Percentiles rank a stretch among this genome's conserved stretches.
Evolutionary conservation across 2,888 invertebrate species (phyloP).

Genomic region (Myathropa florea): DNA sequence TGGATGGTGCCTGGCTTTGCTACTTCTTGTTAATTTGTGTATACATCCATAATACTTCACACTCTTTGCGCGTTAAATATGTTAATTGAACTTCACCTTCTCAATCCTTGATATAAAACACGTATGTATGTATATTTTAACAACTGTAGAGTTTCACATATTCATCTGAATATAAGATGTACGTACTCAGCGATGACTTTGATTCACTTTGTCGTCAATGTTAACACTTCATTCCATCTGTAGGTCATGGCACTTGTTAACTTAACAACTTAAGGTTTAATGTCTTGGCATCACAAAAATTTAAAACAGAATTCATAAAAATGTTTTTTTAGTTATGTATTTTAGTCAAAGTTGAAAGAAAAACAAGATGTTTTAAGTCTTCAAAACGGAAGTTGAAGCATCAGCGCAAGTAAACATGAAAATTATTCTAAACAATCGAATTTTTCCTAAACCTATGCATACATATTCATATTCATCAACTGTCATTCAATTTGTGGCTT

Average conservation of each 20-base stretch:
- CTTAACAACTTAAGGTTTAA: neutral
- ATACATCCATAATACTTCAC: neutral
- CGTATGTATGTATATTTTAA: neutral
- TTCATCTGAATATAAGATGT: too few species aligned
- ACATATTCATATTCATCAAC: neutral
- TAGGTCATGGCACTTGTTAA: neutral
- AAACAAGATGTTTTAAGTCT: neutral
- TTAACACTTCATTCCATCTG: neutral
- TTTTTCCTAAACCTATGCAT: neutral
- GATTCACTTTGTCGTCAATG: neutral
- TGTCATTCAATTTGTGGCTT: neutral
- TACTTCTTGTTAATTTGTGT: conserved; percentile 1
- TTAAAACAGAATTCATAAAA: neutral
- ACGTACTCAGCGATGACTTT: too few species aligned
- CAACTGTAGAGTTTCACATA: neutral
- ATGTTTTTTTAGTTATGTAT: neutral
- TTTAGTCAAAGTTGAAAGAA: neutral
- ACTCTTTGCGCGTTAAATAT: conserved; percentile 6
- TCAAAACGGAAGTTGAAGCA: neutral
- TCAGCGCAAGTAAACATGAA: neutral
- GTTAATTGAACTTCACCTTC: conserved; percentile 12
- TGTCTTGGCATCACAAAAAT: neutral
- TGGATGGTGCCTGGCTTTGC: neutral
- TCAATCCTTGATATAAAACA: neutral
- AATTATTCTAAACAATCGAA: too few species aligned